Evolutionary conservation across 1,140 invertebrate species (phyloP), one percentile per base, ranked within the genome.

Genomic region (Ceratina japonica): DNA sequence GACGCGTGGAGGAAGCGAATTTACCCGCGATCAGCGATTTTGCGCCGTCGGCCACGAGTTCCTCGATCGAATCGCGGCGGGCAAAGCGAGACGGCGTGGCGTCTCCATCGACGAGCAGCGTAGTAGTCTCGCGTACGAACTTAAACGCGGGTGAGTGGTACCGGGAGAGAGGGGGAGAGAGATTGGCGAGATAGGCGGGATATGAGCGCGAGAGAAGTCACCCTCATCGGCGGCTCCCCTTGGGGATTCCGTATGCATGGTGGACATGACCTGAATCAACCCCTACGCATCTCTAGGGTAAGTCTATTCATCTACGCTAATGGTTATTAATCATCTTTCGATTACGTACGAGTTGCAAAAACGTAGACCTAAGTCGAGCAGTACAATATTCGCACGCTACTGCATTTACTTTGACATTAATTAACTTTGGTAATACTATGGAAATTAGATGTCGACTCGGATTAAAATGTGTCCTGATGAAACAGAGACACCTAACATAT

Each of bases 191-290:
- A 24, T 66, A 78, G 69, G 62, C 59, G 70, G 74, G 74, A 96
- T 96, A 44, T 56, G 95, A 95, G 94, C 83, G 92, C 95, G 56
- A 92, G 95, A 85, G 94, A 95, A 92, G 94, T 97, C 84, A 93
- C 94, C 89, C 93, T 98, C 81, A 94, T 94, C 87, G 97, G 97
- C 82, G 97, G 97, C 64, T 95, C 96, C 87, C 97, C 97, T 74
- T 98, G 97, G 97, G 97, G 97, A 84, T 98, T 98, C 92, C 95
- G 97, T 68, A 96, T 97, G 95, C 95, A 96, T 90, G 97, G 96
- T 66, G 96, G 96, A 63, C 93, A 91, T 69, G 96, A 97, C 91
- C 93, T 94, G 63, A 95, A 95, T 89, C 95, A 95, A 89, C 95
- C 95, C 59, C 92, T 97, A 18, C 94, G 95, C 87, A 95, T 97